Evolutionary conservation across 2,797 vertebrate species (phyloP).

Genomic region (Anniella stebbinsi): DNA sequence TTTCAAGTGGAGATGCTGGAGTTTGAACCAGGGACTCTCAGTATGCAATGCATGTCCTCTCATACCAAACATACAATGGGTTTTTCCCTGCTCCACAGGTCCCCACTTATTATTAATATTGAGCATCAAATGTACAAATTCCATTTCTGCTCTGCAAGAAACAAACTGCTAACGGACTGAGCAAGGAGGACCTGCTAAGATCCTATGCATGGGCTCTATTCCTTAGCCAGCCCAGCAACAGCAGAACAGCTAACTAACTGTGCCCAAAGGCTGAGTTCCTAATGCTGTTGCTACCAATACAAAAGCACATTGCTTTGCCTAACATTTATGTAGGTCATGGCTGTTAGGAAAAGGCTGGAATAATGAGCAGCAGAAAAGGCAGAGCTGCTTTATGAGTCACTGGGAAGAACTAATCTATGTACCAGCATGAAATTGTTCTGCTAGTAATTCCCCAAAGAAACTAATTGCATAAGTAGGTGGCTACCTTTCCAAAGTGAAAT

Average conservation of each 20-base stretch:
- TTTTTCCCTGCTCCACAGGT: neutral
- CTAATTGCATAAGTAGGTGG: neutral
- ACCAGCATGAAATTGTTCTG: neutral
- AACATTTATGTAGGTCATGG: slow-evolving; percentile 13
- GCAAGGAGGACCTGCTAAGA: neutral
- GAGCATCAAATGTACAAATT: neutral
- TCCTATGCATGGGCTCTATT: neutral
- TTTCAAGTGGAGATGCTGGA: neutral
- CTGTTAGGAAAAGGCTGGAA: neutral
- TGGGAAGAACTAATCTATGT: neutral
- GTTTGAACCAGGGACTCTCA: neutral
- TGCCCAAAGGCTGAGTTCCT: neutral
- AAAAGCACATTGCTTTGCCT: neutral
- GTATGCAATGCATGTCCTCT: neutral
- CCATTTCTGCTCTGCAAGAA: neutral
- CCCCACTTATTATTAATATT: neutral
- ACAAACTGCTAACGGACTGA: neutral
- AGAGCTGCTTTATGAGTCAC: neutral
- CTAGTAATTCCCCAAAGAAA: neutral
- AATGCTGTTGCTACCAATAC: neutral
- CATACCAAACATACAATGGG: neutral
- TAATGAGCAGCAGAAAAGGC: neutral
- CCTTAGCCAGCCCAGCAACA: neutral
- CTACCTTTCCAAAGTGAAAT: slow-evolving; percentile 2
- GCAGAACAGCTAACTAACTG: neutral